These are phyloP conservation scores for Meleagris gallopavo DNA, from an alignment of 2,113 vertebrate genomes.

Conservation along the genomic window DNA sequence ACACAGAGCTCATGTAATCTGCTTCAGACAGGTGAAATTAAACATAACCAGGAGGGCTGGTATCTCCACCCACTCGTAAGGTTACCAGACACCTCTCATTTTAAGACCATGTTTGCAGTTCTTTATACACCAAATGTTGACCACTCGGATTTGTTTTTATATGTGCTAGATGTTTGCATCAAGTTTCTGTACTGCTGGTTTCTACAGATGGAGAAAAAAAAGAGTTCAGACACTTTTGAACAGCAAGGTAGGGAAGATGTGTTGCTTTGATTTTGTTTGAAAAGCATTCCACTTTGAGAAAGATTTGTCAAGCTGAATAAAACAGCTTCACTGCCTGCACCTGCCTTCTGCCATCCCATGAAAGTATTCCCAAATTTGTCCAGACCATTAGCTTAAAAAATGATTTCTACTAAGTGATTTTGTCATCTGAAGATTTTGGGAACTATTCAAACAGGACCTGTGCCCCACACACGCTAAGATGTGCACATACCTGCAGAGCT, in stretches of 20 bases:
- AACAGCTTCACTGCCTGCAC: fast-evolving
- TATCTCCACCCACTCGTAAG: background rate
- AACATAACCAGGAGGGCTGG: background rate
- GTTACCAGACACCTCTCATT: background rate
- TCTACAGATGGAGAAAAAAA: background rate
- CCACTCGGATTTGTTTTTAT: background rate
- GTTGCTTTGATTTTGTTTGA: background rate
- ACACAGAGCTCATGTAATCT: background rate
- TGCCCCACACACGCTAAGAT: fast-evolving
- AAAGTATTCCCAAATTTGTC: background rate
- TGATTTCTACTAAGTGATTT: background rate
- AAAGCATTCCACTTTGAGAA: background rate
- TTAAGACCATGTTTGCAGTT: background rate
- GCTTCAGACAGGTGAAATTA: constrained; percentile 12
- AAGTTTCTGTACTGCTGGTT: background rate
- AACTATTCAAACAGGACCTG: background rate
- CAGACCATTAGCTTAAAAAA: background rate
- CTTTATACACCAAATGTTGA: background rate
- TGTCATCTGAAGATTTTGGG: background rate
- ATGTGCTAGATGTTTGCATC: background rate
- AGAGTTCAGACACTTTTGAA: background rate
- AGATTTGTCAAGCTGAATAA: background rate
- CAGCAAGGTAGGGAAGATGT: background rate
- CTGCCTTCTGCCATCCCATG: background rate
- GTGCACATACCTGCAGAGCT: background rate